Evolutionary conservation across 2,888 invertebrate genomes (phyloP), one percentile per base, ranked within the genome.

Genomic region (Rapana venosa): DNA sequence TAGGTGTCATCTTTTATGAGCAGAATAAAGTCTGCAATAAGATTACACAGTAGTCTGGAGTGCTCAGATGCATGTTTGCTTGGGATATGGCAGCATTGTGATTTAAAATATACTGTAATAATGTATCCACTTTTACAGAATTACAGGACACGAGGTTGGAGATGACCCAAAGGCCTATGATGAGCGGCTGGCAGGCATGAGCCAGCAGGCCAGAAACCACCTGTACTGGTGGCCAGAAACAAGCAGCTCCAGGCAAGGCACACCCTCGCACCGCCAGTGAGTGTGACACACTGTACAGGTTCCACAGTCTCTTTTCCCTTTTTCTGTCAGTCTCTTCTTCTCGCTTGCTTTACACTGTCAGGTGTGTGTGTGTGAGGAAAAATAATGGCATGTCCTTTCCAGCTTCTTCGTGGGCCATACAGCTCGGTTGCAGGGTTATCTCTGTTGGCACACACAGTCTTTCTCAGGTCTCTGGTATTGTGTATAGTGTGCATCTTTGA

Each of bases 81-180:
- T n/a, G 1, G 13, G 47, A 47, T 47, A 20, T 22, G 26, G 26
- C n/a, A n/a, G 11, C 22, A 15, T 83, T 85, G 15, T 17, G 30
- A 13, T 4, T 47, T 47, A 47, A 47, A 5, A 47, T 47, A 47
- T 47, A 47, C 8, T 47, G 8, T 47, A 47, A 47, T 47, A 47
- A 26, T 47, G 22, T n/a, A 13, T 47, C 15, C 15, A 22, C 26
- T n/a, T 47, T 5, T 30, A 32, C 83, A 92, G 88, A 58, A 88
- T 92, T 85, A 94, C 94, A 32, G 94, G 94, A 92, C n/a, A 92
- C 92, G 13, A 94, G 94, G 1, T 93, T 93, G 11, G 91, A 94
- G 11, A 92, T 92, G 77, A 90, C 93, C 20, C 91, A n/a, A n/a
- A 93, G 83, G 89, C 94, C 84, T 94, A 93, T 88, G 93, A 93